Evolutionary conservation across 2,113 vertebrate genomes (phyloP).

Genomic region (Myotis lucifugus): DNA sequence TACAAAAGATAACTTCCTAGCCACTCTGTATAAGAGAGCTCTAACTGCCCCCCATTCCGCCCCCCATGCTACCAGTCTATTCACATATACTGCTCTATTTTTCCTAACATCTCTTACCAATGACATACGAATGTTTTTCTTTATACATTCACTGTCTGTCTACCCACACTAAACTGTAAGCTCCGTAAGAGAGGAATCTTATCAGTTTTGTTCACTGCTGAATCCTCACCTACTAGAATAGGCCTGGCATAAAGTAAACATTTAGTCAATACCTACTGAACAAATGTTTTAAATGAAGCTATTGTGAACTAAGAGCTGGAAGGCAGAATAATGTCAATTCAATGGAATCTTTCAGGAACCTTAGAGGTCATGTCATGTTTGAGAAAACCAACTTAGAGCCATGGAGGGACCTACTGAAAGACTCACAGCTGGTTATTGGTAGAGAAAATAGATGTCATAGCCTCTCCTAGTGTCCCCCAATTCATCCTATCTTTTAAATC

Average conservation of each 20-base stretch:
- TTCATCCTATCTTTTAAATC: background rate
- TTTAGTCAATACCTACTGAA: background rate
- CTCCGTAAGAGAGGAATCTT: background rate
- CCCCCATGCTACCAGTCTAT: background rate
- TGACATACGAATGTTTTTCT: background rate
- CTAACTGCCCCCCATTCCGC: fast-evolving
- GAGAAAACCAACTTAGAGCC: background rate
- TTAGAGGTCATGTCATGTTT: background rate
- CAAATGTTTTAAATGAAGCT: background rate
- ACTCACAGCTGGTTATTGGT: background rate
- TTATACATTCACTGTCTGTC: background rate
- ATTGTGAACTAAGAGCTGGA: background rate
- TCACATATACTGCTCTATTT: background rate
- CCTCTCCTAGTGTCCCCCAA: too few relatives aligned
- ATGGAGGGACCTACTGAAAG: background rate
- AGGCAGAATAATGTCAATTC: background rate
- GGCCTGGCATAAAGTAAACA: background rate
- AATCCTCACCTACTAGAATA: background rate
- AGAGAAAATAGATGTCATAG: background rate
- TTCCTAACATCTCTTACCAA: background rate
- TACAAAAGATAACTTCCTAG: background rate
- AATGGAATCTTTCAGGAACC: background rate
- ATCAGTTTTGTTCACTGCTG: background rate
- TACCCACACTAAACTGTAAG: background rate
- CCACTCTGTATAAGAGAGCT: background rate